Conservation (phyloP, 2,888 invertebrate genomes). For the Cephalotes varians region DNA sequence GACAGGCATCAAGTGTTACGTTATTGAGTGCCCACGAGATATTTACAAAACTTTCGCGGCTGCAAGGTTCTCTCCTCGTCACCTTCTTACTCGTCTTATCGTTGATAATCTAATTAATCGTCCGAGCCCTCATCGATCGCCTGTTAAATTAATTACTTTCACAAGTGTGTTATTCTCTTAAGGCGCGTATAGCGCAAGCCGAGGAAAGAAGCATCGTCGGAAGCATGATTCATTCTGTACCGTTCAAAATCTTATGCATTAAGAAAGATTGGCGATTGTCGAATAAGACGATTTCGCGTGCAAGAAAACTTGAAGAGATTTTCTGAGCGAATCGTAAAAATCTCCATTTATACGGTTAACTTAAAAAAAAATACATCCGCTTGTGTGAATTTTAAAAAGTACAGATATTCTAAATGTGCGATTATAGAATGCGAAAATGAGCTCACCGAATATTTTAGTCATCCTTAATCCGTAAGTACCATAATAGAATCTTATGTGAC, state of each 20-base stretch:
- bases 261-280: constrained; percentile 63
- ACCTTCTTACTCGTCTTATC: constrained; percentile 71
- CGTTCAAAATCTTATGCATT: constrained; percentile 57
- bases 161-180: constrained; percentile 55
- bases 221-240: constrained; percentile 61
- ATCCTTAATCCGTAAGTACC: constrained; percentile 16
- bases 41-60: constrained; percentile 80
- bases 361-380: constrained; percentile 19
- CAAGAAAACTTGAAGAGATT: constrained; percentile 73
- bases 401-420: constrained; percentile 8
- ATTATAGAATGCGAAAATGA: not conserved
- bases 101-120: constrained; percentile 74
- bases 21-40: constrained; percentile 78
- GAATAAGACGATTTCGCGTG: constrained; percentile 60
- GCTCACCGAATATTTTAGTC: not conserved
- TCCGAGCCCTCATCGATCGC: constrained; percentile 76
- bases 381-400: constrained; percentile 10
- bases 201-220: constrained; percentile 53
- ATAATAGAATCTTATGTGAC: not conserved
- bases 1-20: constrained; percentile 78
- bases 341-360: constrained; percentile 40
- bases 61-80: constrained; percentile 74
- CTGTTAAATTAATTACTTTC: constrained; percentile 62
- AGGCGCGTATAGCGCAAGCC: constrained; percentile 60
- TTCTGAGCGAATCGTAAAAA: constrained; percentile 62